Percentiles rank a stretch among this genome's conserved stretches.
Evolutionary conservation across 2,888 invertebrate genomes (phyloP).

Genomic region (Drosophila yooni): DNA sequence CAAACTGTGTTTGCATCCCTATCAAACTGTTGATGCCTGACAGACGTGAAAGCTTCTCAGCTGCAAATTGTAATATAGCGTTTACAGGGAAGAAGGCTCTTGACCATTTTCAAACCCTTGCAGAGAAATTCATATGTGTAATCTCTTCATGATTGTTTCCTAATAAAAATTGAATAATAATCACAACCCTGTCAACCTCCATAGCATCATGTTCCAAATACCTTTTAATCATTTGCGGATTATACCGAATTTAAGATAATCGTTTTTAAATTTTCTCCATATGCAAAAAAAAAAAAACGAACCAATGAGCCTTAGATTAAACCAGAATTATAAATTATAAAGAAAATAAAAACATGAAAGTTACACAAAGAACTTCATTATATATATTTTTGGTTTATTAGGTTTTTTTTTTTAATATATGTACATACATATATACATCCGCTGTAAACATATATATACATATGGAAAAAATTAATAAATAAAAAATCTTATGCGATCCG

Average conservation of each 20-base stretch:
- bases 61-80: neutral
- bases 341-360: neutral
- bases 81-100: neutral
- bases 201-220: neutral
- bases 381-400: neutral
- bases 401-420: too few relatives aligned
- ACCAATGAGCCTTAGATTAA: too few relatives aligned
- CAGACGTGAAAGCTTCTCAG: constrained; percentile 12
- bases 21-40: constrained; percentile 49
- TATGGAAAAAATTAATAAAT: neutral
- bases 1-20: constrained; percentile 34
- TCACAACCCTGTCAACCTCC: neutral
- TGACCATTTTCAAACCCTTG: neutral
- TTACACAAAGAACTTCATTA: neutral
- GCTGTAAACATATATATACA: too few relatives aligned
- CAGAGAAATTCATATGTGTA: neutral
- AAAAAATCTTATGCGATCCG: neutral
- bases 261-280: too few relatives aligned
- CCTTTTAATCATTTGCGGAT: too few relatives aligned
- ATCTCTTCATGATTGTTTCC: neutral
- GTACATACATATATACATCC: too few relatives aligned
- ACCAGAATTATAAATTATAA: neutral
- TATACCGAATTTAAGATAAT: too few relatives aligned
- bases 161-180: neutral
- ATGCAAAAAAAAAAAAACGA: too few relatives aligned